Base-by-base conservation (phyloP, 35 echinoderm and acorn worm species). In the Diadema setosum region DNA sequence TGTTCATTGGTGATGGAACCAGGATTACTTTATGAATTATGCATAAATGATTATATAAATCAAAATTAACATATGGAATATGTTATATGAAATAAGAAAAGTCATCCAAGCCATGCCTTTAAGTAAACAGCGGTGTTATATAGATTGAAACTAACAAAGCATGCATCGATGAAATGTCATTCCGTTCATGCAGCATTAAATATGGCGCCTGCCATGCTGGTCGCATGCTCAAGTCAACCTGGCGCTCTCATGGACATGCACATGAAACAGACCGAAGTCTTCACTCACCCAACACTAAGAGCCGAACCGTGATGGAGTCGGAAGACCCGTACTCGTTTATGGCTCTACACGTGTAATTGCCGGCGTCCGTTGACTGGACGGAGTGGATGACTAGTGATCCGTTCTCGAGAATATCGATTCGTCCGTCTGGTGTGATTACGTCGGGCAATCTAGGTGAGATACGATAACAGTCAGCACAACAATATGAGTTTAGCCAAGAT, bases 281-380 rank as follows among this genome's bases (percentile, higher is more conserved):
- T 15, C 6, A 82, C 96, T 99, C 87, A 99, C 96, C 96, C 24
- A 94, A 50, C 45, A 99, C 96, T 82, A 94, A 73, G n/a, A 99
- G 84, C 81, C 84, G 48, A 11, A 94, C 81, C 16, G 86, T 91
- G 14, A 99, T 92, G 55, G 94, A 81, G 46, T 99, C 96, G 9
- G 95, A 85, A 33, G 96, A 91, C 16, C 92, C 85, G 85, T 90
- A 95, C 14, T 55, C 87, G 61, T 99, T 99, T n/a, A 81, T 76
- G 3, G 96, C 96, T 45, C 85, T 76, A 45, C 96, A 99, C 0
- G 93, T 90, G 84, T 99, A 99, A 21, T 91, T 99, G 20, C 92
- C 96, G 0, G 93, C 89, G 39, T 98, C 91, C 2, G 76, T 58
- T 5, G 91, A 84, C 48, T 84, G 75, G 2, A 84, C 64, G 23